phyloP scores from a whole-genome alignment of 2,113 vertebrate species.

The Pogonocichla stellata region DNA sequence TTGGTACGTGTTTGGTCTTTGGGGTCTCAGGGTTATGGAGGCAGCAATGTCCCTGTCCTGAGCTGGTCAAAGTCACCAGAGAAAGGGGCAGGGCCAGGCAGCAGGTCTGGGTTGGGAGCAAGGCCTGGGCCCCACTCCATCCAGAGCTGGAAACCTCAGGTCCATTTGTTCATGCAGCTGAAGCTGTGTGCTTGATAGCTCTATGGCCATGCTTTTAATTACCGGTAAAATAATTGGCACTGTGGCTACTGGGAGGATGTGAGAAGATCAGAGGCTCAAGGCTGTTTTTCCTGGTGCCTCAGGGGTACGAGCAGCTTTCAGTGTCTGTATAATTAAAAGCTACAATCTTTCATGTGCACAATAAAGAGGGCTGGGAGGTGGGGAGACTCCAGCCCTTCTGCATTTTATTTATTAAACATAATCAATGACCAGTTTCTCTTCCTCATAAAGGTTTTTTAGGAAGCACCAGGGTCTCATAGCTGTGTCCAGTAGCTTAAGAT shows the following conservation, averaged over 20 bases:
- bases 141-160: not conserved
- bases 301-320: conserved; percentile 65
- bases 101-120: accelerated
- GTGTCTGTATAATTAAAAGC: conserved; percentile 80
- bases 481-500: not conserved
- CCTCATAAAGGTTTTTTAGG: conserved; percentile 2
- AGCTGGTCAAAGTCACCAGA: accelerated
- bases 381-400: conserved; percentile 64
- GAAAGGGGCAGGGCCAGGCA: not conserved
- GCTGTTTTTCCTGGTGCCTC: conserved; percentile 65
- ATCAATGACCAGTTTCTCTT: conserved; percentile 65
- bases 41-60: not conserved
- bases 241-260: conserved; percentile 64
- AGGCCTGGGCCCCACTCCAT: not conserved
- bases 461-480: not conserved
- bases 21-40: not conserved
- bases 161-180: not conserved
- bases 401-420: conserved; percentile 70
- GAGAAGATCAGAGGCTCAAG: conserved; percentile 73
- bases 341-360: conserved; percentile 77
- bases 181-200: conserved; percentile 19
- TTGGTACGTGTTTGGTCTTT: accelerated
- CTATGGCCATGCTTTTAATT: conserved; percentile 76
- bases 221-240: conserved; percentile 81
- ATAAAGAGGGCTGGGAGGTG: conserved; percentile 68